Evolutionary conservation across 1,140 invertebrate species (phyloP).

Genomic region (Leucophenga varia): DNA sequence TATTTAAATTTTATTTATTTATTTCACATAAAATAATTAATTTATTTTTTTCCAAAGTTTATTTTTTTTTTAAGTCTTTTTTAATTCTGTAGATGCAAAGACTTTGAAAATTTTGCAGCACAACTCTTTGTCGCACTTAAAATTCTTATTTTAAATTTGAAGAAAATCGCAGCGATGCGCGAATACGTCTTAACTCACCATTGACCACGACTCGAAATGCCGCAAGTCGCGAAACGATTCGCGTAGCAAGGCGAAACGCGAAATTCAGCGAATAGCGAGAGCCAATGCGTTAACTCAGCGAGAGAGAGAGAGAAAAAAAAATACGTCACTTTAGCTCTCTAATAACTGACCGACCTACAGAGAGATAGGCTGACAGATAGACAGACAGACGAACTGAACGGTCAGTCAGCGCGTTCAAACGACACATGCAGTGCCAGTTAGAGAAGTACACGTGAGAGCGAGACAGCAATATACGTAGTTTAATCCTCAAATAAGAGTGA

Average conservation of each 20-base stretch:
- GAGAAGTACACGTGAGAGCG: slow-evolving; percentile 10
- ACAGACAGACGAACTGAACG: neutral
- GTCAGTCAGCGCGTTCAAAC: no score
- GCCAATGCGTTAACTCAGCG: no score
- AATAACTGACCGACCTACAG: slow-evolving; percentile 7
- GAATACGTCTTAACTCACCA: slow-evolving; percentile 40
- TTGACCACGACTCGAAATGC: slow-evolving; percentile 49
- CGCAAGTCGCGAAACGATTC: slow-evolving; percentile 36
- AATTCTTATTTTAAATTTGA: no score
- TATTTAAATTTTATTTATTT: slow-evolving; percentile 38
- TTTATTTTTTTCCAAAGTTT: slow-evolving; percentile 51
- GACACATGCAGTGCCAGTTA: slow-evolving; percentile 35
- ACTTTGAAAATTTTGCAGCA: neutral
- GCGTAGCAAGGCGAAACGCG: slow-evolving; percentile 16
- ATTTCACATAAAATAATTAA: slow-evolving; percentile 39
- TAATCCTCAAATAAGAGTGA: no score
- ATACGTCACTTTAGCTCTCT: no score
- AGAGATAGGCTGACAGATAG: neutral
- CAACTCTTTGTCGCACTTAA: no score
- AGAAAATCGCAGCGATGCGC: slow-evolving; percentile 31
- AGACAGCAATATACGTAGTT: slow-evolving; percentile 8
- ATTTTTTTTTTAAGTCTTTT: neutral
- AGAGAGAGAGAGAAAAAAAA: slow-evolving; percentile 25
- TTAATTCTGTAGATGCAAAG: neutral
- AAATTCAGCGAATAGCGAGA: neutral